These are phyloP conservation scores for Ammospiza caudacuta DNA, from an alignment of 2,113 vertebrate genomes.

Conservation along the genomic window DNA sequence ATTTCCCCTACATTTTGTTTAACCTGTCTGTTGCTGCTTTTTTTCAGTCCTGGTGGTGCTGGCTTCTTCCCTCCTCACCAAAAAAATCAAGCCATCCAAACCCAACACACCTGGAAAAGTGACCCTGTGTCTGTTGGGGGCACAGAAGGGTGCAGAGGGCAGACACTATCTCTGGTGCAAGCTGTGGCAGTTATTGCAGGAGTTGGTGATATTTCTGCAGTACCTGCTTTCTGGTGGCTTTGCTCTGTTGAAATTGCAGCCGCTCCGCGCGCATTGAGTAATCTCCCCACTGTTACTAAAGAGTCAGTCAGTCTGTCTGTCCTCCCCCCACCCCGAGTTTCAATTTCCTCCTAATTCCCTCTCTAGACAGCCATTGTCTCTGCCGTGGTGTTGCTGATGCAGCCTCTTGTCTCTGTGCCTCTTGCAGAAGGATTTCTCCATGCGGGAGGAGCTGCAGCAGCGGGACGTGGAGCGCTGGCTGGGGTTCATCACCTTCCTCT, in stretches of 20 bases:
- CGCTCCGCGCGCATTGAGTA: rapidly evolving
- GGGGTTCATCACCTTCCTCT: conserved; percentile 98
- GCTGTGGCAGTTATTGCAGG: neutral
- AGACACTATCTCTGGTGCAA: neutral
- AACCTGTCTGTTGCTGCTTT: neutral
- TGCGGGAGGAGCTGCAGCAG: conserved; percentile 89
- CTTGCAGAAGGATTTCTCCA: conserved; percentile 91
- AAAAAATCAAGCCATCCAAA: neutral
- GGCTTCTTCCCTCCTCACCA: neutral
- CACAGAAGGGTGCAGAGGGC: neutral
- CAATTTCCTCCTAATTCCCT: conserved; percentile 38
- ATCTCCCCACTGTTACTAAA: conserved; percentile 14
- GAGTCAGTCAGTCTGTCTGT: conserved; percentile 34
- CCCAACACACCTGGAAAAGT: neutral
- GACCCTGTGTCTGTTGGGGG: rapidly evolving
- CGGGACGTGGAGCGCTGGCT: conserved; percentile 94
- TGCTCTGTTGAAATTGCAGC: conserved; percentile 44
- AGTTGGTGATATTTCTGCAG: neutral
- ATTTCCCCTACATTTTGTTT: neutral
- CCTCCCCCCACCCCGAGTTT: neutral
- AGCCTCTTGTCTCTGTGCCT: conserved; percentile 46
- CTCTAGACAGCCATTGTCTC: neutral
- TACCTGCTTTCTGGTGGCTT: conserved; percentile 51
- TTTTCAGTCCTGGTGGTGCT: neutral
- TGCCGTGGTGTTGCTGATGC: conserved; percentile 13